Evolutionary conservation across 2,113 vertebrate genomes (phyloP).

Genomic region (Mesocricetus auratus): DNA sequence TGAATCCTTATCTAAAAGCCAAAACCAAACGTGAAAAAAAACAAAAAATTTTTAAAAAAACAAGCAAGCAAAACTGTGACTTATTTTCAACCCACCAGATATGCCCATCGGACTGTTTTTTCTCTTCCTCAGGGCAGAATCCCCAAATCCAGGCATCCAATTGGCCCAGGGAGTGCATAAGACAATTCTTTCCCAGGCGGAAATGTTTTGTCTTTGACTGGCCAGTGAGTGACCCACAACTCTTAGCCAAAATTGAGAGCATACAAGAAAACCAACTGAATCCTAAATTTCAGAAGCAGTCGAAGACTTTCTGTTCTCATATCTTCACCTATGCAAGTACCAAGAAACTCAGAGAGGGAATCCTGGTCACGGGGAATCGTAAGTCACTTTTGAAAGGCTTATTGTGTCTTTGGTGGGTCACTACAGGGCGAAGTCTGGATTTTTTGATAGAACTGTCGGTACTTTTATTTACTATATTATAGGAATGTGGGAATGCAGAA

Average conservation of each 20-base stretch:
- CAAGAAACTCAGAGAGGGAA: conserved; percentile 70
- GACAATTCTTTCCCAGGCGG: conserved; percentile 69
- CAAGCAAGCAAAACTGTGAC: neutral
- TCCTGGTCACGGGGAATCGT: conserved; percentile 72
- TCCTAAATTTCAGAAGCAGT: conserved; percentile 66
- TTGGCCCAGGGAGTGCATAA: conserved; percentile 66
- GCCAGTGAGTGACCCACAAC: conserved; percentile 31
- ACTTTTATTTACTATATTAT: neutral
- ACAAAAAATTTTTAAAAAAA: too few relatives aligned
- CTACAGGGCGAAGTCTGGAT: neutral
- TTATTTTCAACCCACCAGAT: too few relatives aligned
- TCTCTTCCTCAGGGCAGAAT: neutral
- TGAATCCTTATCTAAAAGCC: neutral
- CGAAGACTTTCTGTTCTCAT: conserved; percentile 59
- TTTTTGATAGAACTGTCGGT: neutral
- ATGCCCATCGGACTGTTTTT: neutral
- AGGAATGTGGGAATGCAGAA: neutral
- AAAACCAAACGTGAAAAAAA: too few relatives aligned
- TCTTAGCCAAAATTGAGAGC: conserved; percentile 50
- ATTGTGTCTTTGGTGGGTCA: neutral
- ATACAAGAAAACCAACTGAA: conserved; percentile 58
- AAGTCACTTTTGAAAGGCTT: conserved; percentile 39
- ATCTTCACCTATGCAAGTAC: conserved; percentile 55
- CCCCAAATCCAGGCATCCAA: conserved; percentile 16
- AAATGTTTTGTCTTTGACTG: conserved; percentile 82